Base-by-base conservation (phyloP, 2,113 vertebrate genomes). In the Prunella himalayana region DNA sequence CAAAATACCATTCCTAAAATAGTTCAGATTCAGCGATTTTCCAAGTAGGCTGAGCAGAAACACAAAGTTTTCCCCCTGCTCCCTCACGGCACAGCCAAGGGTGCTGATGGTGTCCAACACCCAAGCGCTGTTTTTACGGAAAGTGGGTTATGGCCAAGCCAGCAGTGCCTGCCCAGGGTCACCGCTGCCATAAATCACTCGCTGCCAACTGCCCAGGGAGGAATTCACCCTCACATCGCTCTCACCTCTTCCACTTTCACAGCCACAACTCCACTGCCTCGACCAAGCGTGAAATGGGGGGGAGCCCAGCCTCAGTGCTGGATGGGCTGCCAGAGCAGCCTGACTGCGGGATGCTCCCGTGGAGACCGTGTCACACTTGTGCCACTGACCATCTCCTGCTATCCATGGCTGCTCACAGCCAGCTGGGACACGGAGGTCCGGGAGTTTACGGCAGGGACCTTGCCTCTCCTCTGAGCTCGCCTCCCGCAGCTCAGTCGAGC, bases 1-100 rank as follows among this genome's bases (percentile, higher is more conserved):
- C 1, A 0, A 94, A 80, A 79, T 88, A 39, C 71, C 85, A 63
- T 94, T 94, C 88, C 86, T 94, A 71, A 92, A 88, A 95, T 64
- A 94, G 54, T 65, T 81, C 73, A 51, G 79, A 82, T 72, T 44
- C 90, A 78, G 82, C 9, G 1, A 54, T 49, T 89, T 94, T 88
- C 10, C 1, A 49, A 83, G 60, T 2, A 64, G 23, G 11, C 53
- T 80, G 61, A 86, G 30, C 10, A 56, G 44, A 88, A 81, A 30
- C 57, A 61, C n/a, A 0, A 70, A 82, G 47, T 76, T 96, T 90
- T 8, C 47, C 51, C 50, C 50, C 44, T 7, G 13, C n/a, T 94
- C 31, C 45, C 37, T 49, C 13, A 16, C 2, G 2, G 66, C 37
- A 41, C 21, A 3, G 51, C 50, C 18, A 35, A 59, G 44, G 37